Evolutionary conservation across 2,797 vertebrate genomes (phyloP).

Genomic region (Oreochromis grahami): DNA sequence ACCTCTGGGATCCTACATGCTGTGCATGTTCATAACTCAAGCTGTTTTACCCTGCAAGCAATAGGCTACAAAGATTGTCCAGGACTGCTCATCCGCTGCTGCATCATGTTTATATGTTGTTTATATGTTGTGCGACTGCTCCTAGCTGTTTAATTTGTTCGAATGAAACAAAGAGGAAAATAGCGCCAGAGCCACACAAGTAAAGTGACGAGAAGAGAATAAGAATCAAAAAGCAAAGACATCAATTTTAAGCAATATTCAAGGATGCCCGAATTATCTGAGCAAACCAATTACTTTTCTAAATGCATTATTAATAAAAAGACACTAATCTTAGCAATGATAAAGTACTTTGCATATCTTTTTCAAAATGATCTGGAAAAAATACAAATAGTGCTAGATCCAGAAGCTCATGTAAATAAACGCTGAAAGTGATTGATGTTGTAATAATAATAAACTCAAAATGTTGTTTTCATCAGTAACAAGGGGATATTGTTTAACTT

Average conservation of each 20-base stretch:
- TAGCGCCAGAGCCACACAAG: background rate
- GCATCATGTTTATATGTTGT: background rate
- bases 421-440: background rate
- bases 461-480: background rate
- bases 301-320: background rate
- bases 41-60: conserved; percentile 29
- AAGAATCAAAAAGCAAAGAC: background rate
- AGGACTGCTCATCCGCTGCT: background rate
- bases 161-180: background rate
- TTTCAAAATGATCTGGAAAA: background rate
- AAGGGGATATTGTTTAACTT: background rate
- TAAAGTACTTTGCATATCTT: background rate
- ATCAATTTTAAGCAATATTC: background rate
- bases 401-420: background rate
- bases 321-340: background rate
- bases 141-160: background rate
- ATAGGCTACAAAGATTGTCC: background rate
- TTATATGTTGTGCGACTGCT: background rate
- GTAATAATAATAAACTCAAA: background rate
- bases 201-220: background rate
- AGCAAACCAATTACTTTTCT: background rate
- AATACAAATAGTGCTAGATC: background rate
- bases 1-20: conserved; percentile 39
- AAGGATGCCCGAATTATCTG: background rate
- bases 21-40: conserved; percentile 47